phyloP scores from a whole-genome alignment of 2,113 vertebrate genomes.

The Caretta caretta region DNA sequence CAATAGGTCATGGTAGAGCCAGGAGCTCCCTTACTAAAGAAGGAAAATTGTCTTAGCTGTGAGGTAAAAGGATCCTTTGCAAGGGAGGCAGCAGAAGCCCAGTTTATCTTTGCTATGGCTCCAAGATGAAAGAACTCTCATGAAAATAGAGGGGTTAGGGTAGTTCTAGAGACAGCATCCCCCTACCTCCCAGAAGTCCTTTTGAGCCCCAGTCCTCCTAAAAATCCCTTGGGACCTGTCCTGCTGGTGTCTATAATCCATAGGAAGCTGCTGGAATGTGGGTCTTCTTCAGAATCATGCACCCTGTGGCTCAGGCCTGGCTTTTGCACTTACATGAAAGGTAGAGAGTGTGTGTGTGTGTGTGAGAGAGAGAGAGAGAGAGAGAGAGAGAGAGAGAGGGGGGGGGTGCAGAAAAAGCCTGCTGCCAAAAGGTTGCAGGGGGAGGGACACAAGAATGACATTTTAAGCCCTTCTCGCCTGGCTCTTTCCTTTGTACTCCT shows the following conservation, averaged over 20 bases:
- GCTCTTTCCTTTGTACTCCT: background rate
- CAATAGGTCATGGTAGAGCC: background rate
- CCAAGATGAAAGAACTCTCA: background rate
- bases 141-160: background rate
- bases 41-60: background rate
- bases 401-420: background rate
- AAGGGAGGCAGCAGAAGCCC: background rate
- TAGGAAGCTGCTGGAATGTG: background rate
- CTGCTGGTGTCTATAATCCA: background rate
- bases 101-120: background rate
- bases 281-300: background rate
- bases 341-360: background rate
- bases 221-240: background rate
- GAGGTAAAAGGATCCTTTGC: background rate
- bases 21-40: background rate
- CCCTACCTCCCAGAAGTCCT: background rate
- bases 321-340: background rate
- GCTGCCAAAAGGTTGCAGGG: background rate
- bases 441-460: background rate
- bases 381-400: too few species aligned
- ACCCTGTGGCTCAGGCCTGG: background rate
- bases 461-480: background rate
- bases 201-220: background rate
- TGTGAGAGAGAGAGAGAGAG: too few species aligned
- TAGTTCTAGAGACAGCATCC: background rate